Evolutionary conservation across 1,140 invertebrate genomes (phyloP), one percentile per base, ranked within the genome.

Genomic region (Cotesia vestalis): DNA sequence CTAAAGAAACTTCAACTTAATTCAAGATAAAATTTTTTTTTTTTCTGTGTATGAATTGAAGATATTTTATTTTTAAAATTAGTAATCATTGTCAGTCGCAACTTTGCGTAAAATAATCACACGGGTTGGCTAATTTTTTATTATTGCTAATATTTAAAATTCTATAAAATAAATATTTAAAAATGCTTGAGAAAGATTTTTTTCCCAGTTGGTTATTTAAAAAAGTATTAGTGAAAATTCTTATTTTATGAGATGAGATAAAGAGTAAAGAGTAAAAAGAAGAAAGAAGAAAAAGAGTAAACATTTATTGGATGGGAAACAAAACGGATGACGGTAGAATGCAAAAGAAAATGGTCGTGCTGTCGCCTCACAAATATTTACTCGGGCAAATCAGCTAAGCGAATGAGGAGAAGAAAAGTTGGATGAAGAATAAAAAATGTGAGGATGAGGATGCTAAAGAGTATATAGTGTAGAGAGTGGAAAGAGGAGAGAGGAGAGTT

Each of bases 351-450:
- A 53, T 11, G 51, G 66, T 55, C 17, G 46, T 34, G 51, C 35
- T 60, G 69, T 73, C 67, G 73, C 73, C 77, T 75, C 73, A 74
- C 77, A 82, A 80, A 83, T 82, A 80, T 82, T 82, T 82, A 78
- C 78, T 79, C 76, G 75, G 57, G 38, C 40, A 55, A 59, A 62
- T 60, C 61, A 64, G 14, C 36, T 57, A 34, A n/a, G 38, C 52
- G 71, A 36, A 63, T 35, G 57, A 11, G 59, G 14, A 17, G 38
- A 35, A 51, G 59, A 17, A 71, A 27, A 71, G 6, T 6, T 27
- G 11, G 46, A 53, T 46, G 40, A 66, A 51, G 17, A 66, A n/a
- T 27, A 55, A 17, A 34, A 20, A 52, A 11, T 11, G 14, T 59
- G 52, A 67, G 27, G 17, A 51, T 61, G 57, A 66, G 63, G 12